These are phyloP conservation scores for Onychostruthus taczanowskii DNA, from an alignment of 2,113 vertebrate species.

Conservation along the genomic window DNA sequence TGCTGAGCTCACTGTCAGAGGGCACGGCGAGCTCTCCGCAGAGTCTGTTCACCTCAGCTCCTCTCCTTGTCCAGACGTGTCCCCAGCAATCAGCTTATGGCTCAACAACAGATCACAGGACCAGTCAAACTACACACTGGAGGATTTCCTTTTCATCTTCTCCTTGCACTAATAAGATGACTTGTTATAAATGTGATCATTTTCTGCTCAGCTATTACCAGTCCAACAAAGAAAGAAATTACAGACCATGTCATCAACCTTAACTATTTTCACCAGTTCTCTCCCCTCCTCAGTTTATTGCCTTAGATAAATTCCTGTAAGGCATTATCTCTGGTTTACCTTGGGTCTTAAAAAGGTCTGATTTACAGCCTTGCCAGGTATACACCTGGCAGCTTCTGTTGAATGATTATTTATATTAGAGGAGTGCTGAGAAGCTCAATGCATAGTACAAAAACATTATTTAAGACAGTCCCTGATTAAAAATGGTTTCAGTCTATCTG, in stretches of 20 bases:
- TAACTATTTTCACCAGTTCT: background rate
- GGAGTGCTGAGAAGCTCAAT: background rate
- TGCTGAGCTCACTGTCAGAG: slow-evolving; percentile 24
- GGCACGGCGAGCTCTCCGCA: rapidly evolving
- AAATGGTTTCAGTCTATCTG: background rate
- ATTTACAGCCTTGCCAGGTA: background rate
- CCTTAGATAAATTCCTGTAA: background rate
- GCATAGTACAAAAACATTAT: background rate
- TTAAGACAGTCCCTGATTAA: background rate
- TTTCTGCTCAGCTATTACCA: background rate
- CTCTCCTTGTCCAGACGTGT: slow-evolving; percentile 17
- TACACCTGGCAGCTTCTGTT: background rate
- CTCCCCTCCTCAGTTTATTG: background rate
- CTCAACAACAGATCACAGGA: slow-evolving; percentile 15
- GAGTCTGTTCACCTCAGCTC: background rate
- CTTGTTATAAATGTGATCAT: background rate
- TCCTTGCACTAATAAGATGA: background rate
- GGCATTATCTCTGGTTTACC: background rate
- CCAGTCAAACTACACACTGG: background rate
- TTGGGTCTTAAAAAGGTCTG: background rate
- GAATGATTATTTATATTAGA: background rate
- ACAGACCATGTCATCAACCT: background rate
- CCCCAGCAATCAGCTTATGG: background rate
- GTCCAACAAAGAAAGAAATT: background rate
- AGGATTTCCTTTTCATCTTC: background rate